phyloP scores from a whole-genome alignment of 2,888 invertebrate species.

The Mactromeris polynyma region DNA sequence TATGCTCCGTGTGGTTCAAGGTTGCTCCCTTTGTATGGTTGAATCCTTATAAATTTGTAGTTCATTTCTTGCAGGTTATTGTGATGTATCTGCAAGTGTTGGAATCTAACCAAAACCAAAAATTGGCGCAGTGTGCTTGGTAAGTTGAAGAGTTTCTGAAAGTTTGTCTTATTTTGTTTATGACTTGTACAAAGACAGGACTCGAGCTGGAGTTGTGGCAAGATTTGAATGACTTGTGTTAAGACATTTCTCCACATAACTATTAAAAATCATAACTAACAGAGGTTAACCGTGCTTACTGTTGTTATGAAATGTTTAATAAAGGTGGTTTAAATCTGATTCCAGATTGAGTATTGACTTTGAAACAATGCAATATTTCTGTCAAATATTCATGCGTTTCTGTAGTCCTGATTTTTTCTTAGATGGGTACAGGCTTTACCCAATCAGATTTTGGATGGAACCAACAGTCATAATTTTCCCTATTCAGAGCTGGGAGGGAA shows the following conservation, averaged over 20 bases:
- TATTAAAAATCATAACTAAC: too few species aligned
- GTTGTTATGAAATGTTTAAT: too few species aligned
- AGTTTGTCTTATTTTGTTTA: background rate
- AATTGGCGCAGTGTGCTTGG: conserved; percentile 98
- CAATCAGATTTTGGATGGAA: background rate
- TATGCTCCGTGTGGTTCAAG: conserved; percentile 89
- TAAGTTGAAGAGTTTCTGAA: conserved; percentile 82
- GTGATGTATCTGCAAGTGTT: conserved; percentile 98
- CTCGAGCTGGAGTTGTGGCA: background rate
- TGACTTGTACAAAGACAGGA: background rate
- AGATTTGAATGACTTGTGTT: too few species aligned
- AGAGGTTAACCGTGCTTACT: too few species aligned
- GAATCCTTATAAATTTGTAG: conserved; percentile 48
- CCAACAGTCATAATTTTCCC: background rate
- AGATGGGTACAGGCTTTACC: background rate
- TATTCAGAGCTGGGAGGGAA: background rate
- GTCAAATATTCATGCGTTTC: background rate
- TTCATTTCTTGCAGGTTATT: conserved; percentile 87
- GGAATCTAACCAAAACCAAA: conserved; percentile 94
- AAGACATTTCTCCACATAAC: too few species aligned
- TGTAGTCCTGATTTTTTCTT: background rate
- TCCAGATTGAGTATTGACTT: background rate
- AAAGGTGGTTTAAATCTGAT: background rate
- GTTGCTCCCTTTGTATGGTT: background rate
- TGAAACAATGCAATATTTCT: background rate